Evolutionary conservation across 2,888 invertebrate genomes (phyloP), one percentile per base, ranked within the genome.

Genomic region (Eulithis testata): DNA sequence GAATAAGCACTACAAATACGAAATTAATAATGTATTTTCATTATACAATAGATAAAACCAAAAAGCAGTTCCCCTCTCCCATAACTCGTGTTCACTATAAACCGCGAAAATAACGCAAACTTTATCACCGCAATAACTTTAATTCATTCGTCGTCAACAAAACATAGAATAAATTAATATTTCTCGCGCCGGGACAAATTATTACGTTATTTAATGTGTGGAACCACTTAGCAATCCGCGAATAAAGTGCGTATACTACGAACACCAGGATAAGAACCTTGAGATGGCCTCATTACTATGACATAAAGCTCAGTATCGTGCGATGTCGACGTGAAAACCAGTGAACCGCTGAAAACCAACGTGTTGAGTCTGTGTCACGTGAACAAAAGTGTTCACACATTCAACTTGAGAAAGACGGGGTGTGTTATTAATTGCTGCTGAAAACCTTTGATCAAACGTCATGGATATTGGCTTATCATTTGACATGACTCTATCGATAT

Each of bases 51-150:
- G 31, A 51, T 27, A 31, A 51, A n/a, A 9, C 11, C 49, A 49
- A 21, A 11, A 40, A 9, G 9, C 4, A 50, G 14, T 8, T 21
- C 12, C 44, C 21, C 45, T 45, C 45, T 12, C 43, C 44, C 49
- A 45, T 53, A 53, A 43, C 43, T 37, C 37, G 52, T 43, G 43
- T 53, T 37, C 52, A 40, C 61, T 52, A 65, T 62, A 61, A 67
- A 59, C 54, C 59, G 50, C 53, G 63, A 44, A 60, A 63, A 60
- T 65, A 65, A 65, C 56, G 53, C 53, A 60, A 50, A 59, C 64
- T 69, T 70, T 66, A 71, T 69, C 62, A 60, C 68, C 53, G 69
- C 68, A 65, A 67, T 73, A 68, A 69, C 59, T 72, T 69, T 69
- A 70, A 72, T 65, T 65, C 57, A 69, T 66, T 66, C 57, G 59